phyloP scores from a whole-genome alignment of 2,113 vertebrate species.

The Gyps fulvus region DNA sequence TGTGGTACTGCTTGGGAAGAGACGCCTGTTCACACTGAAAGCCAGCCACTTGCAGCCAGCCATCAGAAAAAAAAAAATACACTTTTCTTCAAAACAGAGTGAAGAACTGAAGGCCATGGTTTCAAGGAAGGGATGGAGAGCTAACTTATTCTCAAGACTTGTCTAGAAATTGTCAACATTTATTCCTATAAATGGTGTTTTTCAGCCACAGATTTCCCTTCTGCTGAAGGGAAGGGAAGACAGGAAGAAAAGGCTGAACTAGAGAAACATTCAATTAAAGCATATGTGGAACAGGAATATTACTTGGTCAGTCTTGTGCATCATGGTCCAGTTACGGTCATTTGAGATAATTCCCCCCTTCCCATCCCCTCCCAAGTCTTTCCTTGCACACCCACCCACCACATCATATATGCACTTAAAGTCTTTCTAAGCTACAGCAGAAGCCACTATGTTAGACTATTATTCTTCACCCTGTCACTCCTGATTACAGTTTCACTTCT shows the following conservation, averaged over 20 bases:
- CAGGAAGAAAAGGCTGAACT: neutral
- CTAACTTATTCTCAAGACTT: neutral
- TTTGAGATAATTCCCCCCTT: neutral
- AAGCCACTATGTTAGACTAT: neutral
- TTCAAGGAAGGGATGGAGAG: neutral
- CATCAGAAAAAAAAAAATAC: neutral
- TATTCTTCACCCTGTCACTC: neutral
- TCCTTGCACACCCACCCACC: neutral
- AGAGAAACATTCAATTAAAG: neutral
- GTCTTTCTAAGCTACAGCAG: neutral
- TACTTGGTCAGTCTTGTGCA: neutral
- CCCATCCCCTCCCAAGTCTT: neutral
- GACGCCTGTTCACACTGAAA: fast-evolving
- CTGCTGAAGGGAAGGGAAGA: neutral
- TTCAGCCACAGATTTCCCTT: neutral
- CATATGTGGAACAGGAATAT: neutral
- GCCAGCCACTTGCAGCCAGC: neutral
- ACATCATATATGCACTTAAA: neutral
- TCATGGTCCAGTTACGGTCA: neutral
- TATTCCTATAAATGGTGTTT: neutral
- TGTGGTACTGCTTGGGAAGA: neutral
- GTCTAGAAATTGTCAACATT: neutral
- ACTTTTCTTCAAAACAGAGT: neutral
- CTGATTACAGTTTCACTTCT: neutral
- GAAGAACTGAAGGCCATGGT: neutral